phyloP scores from a whole-genome alignment of 2,888 invertebrate genomes.

The Latheticus oryzae region DNA sequence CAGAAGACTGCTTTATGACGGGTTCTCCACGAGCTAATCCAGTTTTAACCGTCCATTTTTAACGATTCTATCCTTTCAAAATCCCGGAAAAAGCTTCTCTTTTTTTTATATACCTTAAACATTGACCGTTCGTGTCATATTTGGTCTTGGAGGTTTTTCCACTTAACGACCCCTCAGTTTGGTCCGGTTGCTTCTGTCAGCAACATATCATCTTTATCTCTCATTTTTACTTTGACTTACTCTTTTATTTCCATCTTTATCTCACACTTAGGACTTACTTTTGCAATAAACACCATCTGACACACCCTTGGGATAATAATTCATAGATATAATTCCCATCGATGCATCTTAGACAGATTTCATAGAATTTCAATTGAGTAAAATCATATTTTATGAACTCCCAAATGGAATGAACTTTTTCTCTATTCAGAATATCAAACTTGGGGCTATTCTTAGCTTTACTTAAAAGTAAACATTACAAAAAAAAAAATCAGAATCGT shows the following conservation, averaged over 20 bases:
- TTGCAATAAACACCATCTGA: constrained; percentile 40
- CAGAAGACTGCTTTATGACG: constrained; percentile 12
- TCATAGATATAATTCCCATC: constrained; percentile 16
- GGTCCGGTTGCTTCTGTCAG: constrained; percentile 42
- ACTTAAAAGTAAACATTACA: no score
- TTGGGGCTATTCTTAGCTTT: no score
- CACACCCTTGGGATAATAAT: constrained; percentile 12
- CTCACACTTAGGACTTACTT: constrained; percentile 42
- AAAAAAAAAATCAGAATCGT: no score
- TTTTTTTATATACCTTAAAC: no score
- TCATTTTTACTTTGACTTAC: constrained; percentile 42
- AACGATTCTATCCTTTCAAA: not conserved
- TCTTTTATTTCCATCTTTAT: constrained; percentile 47
- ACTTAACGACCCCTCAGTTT: constrained; percentile 26
- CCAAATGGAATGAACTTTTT: no score
- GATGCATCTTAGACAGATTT: no score
- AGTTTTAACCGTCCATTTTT: constrained; percentile 7
- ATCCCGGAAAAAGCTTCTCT: no score
- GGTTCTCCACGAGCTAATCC: constrained; percentile 5
- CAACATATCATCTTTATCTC: constrained; percentile 46
- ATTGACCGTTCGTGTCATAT: constrained; percentile 24
- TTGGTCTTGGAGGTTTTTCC: constrained; percentile 24
- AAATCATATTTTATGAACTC: no score
- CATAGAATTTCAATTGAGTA: no score
- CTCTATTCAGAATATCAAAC: no score